Percentiles rank a stretch among this genome's conserved stretches.
Evolutionary conservation across 2,113 vertebrate genomes (phyloP).

Genomic region (Pipra filicauda): DNA sequence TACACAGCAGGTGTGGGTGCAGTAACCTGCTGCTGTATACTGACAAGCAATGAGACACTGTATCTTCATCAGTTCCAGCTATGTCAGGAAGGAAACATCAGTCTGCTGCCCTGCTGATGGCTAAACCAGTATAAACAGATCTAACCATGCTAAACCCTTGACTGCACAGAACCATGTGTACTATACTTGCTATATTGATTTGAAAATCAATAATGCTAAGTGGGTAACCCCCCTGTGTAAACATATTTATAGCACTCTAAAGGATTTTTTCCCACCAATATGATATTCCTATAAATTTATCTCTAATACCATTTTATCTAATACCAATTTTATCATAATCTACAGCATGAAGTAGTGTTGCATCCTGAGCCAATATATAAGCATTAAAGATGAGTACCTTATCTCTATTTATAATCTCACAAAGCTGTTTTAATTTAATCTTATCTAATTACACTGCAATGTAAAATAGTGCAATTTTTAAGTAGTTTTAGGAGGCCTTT

Average conservation of each 20-base stretch:
- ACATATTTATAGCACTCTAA: not conserved
- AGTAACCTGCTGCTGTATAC: not conserved
- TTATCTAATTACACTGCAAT: not conserved
- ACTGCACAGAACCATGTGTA: not conserved
- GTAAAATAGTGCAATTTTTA: not conserved
- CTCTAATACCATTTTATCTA: not conserved
- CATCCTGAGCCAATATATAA: not conserved
- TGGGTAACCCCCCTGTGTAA: not conserved
- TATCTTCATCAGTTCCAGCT: not conserved
- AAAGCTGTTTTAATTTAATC: not conserved
- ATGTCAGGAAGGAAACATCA: not conserved
- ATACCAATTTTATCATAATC: not conserved
- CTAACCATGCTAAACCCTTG: not conserved
- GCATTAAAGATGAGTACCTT: not conserved
- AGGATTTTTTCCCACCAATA: not conserved
- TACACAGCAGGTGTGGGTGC: not conserved
- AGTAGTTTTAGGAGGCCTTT: not conserved
- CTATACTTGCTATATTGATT: not conserved
- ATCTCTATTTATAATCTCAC: not conserved
- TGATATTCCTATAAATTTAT: not conserved
- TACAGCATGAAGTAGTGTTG: not conserved
- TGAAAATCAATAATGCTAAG: not conserved
- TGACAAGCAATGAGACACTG: fast-evolving
- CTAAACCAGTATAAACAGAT: not conserved
- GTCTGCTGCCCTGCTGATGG: not conserved